These are phyloP conservation scores for Enoplosus armatus DNA, from an alignment of 2,797 vertebrate genomes.

Conservation along the genomic window DNA sequence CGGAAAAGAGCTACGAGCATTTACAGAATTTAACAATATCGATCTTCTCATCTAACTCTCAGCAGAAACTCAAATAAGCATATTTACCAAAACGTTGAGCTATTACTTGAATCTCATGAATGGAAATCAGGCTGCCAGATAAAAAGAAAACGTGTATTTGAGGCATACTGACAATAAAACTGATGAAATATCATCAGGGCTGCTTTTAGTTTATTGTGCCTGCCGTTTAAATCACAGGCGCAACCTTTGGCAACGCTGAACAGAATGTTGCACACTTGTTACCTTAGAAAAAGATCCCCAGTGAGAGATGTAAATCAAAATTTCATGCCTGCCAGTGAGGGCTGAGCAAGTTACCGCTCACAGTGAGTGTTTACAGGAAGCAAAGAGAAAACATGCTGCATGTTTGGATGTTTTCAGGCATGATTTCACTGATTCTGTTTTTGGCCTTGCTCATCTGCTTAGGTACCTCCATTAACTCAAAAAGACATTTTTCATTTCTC, in stretches of 20 bases:
- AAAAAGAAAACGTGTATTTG: conserved; percentile 12
- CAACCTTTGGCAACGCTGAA: conserved; percentile 40
- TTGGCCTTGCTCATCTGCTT: conserved; percentile 28
- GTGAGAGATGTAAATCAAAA: conserved; percentile 50
- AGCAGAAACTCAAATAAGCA: conserved; percentile 8
- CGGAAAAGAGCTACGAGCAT: conserved; percentile 18
- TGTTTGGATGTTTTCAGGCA: conserved; percentile 35
- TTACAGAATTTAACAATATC: not conserved
- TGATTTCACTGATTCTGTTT: conserved; percentile 30
- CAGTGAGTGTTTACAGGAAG: conserved; percentile 40
- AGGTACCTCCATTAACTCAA: conserved; percentile 31
- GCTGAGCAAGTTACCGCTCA: conserved; percentile 23
- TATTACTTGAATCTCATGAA: conserved; percentile 16
- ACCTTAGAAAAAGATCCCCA: conserved; percentile 22
- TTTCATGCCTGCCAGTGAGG: conserved; percentile 34
- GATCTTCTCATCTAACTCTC: not conserved
- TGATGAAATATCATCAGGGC: conserved; percentile 1
- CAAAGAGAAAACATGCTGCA: conserved; percentile 11
- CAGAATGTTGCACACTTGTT: conserved; percentile 22
- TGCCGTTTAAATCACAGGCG: not conserved
- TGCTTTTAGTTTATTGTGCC: conserved; percentile 11
- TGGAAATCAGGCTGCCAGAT: conserved; percentile 7
- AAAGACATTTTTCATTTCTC: conserved; percentile 37
- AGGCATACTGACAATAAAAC: conserved; percentile 3
- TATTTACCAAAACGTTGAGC: conserved; percentile 9